Conservation (phyloP, 2,888 invertebrate species). For the Ditula angustiorana region DNA sequence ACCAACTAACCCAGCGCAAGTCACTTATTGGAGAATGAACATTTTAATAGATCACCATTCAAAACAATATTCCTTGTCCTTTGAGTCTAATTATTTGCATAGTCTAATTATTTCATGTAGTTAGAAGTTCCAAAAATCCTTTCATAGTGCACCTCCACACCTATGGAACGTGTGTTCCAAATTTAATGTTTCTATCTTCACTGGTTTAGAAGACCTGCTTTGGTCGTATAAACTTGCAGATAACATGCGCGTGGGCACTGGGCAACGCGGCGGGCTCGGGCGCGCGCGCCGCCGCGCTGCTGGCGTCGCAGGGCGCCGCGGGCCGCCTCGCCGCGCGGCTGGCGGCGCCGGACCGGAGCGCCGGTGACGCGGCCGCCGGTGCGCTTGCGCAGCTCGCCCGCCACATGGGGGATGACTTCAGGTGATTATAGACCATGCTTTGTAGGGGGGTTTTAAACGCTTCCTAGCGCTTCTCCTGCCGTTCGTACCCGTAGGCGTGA, state of each 20-base stretch:
- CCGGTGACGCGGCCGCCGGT: conserved; percentile 60
- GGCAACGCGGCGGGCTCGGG: conserved; percentile 72
- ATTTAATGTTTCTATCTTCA: background rate
- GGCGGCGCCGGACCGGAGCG: conserved; percentile 45
- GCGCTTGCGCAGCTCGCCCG: conserved; percentile 65
- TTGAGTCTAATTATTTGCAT: too few relatives aligned
- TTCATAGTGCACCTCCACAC: too few relatives aligned
- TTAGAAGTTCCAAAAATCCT: too few relatives aligned
- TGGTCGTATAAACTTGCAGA: conserved; percentile 52
- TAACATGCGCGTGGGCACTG: conserved; percentile 69
- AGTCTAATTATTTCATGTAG: too few relatives aligned
- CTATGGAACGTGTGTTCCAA: background rate
- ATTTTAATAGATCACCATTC: too few relatives aligned
- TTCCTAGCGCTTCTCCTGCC: too few relatives aligned
- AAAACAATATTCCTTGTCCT: too few relatives aligned
- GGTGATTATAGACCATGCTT: conserved; percentile 53
- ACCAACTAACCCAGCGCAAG: too few relatives aligned
- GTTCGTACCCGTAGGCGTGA: too few relatives aligned
- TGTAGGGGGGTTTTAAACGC: too few relatives aligned
- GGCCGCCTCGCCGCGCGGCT: conserved; percentile 54
- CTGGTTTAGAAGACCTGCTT: background rate
- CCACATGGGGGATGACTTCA: conserved; percentile 59
- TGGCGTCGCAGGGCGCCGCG: conserved; percentile 63
- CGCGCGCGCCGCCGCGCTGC: conserved; percentile 49
- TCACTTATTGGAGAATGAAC: too few relatives aligned